These are phyloP conservation scores for Drosophila yooni DNA, from an alignment of 2,888 invertebrate genomes.

Conservation along the genomic window DNA sequence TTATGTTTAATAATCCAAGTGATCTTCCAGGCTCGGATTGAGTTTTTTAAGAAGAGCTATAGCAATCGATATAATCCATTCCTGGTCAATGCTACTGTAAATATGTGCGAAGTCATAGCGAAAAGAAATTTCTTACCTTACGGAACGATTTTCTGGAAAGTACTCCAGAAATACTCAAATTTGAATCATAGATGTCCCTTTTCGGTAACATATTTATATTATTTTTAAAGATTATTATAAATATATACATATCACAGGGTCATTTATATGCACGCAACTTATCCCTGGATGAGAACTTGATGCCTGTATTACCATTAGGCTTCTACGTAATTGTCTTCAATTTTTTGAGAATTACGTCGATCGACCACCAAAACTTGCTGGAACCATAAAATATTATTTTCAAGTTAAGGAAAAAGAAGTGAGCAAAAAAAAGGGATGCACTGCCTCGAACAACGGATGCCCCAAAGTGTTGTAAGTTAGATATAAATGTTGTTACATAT, in stretches of 20 bases:
- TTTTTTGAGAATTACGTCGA: not conserved
- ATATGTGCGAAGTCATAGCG: conserved; percentile 47
- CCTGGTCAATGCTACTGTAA: conserved; percentile 38
- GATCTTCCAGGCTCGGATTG: conserved; percentile 12
- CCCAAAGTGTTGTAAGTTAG: not conserved
- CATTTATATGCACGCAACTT: conserved; percentile 24
- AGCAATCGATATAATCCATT: conserved; percentile 57
- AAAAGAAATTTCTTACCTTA: conserved; percentile 38
- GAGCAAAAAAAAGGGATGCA: not conserved
- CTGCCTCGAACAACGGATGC: not conserved
- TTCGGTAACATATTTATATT: conserved; percentile 8
- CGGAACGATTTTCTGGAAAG: conserved; percentile 9
- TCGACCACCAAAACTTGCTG: not conserved
- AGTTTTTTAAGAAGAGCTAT: conserved; percentile 41
- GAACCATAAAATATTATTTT: not conserved
- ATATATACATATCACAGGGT: conserved; percentile 11
- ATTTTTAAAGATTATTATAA: not conserved
- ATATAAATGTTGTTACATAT: not conserved
- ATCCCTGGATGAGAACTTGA: conserved; percentile 3
- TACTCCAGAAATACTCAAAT: conserved; percentile 22
- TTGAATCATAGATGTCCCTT: conserved; percentile 50
- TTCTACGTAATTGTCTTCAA: not conserved
- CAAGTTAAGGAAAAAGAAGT: conserved; percentile 11
- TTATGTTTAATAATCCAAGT: not conserved
- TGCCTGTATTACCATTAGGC: conserved; percentile 1